A percentile compares a stretch with the other conserved stretches of the same genome.
Evolutionary conservation across 2,888 invertebrate species (phyloP).

Genomic region (Rapana venosa): DNA sequence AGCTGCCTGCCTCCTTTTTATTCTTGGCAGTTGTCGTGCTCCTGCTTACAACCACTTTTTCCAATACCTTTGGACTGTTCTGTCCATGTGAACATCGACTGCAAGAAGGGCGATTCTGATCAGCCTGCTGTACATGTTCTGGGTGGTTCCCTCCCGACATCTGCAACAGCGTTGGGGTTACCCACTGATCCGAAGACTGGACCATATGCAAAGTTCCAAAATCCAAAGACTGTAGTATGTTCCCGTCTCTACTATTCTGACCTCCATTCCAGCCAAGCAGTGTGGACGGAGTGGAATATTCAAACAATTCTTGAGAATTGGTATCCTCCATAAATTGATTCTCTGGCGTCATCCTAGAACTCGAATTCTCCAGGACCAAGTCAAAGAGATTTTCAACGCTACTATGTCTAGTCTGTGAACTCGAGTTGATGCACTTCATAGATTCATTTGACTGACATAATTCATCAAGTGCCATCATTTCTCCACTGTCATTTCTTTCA

Average conservation of each 20-base stretch:
- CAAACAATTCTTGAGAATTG: background rate
- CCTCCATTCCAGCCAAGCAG: background rate
- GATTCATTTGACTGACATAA: conserved; percentile 23
- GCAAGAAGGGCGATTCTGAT: conserved; percentile 27
- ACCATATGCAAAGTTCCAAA: background rate
- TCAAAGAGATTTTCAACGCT: conserved; percentile 20
- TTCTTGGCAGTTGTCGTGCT: background rate
- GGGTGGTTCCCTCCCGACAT: conserved; percentile 34
- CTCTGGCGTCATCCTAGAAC: background rate
- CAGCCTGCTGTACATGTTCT: conserved; percentile 35
- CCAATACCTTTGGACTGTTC: background rate
- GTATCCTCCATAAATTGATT: background rate
- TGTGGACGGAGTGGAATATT: conserved; percentile 16
- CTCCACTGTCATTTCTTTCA: background rate
- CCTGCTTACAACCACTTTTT: background rate
- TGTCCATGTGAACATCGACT: background rate
- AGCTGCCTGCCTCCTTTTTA: background rate
- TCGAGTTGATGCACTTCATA: conserved; percentile 15
- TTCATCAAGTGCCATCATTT: background rate
- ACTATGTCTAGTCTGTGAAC: conserved; percentile 11
- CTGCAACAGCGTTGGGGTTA: background rate
- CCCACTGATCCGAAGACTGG: background rate
- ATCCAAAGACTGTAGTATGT: background rate
- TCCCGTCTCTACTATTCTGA: background rate
- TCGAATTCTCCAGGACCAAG: background rate